Percentiles rank a stretch among this genome's conserved stretches.
phyloP scores from a whole-genome alignment of 2,888 invertebrate genomes.

The Parnassius apollo region DNA sequence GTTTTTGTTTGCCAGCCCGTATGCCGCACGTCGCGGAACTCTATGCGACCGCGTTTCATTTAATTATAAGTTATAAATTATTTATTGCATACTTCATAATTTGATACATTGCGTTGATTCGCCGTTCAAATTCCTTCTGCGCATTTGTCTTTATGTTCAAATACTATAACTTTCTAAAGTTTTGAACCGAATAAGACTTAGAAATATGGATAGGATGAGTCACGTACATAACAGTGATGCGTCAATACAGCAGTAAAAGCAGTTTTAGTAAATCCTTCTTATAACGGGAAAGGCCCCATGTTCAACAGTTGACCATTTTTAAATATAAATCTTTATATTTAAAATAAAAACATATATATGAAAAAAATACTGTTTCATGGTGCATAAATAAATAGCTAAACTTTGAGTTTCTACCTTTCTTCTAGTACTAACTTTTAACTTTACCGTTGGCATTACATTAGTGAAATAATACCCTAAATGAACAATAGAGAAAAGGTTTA shows the following conservation, averaged over 20 bases:
- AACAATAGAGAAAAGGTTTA: constrained; percentile 47
- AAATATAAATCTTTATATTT: too few relatives aligned
- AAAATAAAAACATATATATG: too few relatives aligned
- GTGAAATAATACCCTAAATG: constrained; percentile 43
- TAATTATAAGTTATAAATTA: constrained; percentile 38
- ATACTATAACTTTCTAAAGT: too few relatives aligned
- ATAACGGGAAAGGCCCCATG: too few relatives aligned
- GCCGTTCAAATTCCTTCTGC: too few relatives aligned
- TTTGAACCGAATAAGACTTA: too few relatives aligned
- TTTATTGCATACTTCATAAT: constrained; percentile 36
- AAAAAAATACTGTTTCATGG: not conserved
- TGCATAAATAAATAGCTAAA: constrained; percentile 21
- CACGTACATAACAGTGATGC: too few relatives aligned
- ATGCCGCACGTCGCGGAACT: constrained; percentile 47
- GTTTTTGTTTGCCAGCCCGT: constrained; percentile 62
- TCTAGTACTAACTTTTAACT: constrained; percentile 17
- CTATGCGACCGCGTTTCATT: constrained; percentile 35
- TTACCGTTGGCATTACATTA: constrained; percentile 36
- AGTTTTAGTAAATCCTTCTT: too few relatives aligned
- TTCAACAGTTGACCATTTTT: too few relatives aligned
- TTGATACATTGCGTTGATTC: not conserved
- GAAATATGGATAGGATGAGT: too few relatives aligned
- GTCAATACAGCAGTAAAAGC: too few relatives aligned
- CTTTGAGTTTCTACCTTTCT: constrained; percentile 8
- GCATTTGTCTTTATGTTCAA: not conserved